Evolutionary conservation across 1,140 invertebrate genomes (phyloP).

Genomic region (Leucophenga varia): DNA sequence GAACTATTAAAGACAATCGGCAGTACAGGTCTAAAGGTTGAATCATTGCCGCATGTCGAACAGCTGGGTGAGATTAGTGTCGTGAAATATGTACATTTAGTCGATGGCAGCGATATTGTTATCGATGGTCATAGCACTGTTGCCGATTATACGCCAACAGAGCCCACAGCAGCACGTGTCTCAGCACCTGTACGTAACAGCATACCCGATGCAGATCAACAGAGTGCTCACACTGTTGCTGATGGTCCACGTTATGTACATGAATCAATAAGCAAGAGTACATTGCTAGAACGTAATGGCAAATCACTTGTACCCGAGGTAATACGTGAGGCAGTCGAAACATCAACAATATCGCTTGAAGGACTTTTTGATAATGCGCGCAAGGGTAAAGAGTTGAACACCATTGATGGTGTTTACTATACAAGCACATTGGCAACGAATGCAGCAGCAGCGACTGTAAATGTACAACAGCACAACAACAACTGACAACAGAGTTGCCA

Average conservation of each 20-base stretch:
- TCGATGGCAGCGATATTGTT: slow-evolving; percentile 52
- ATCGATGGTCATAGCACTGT: slow-evolving; percentile 52
- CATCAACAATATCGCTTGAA: slow-evolving; percentile 66
- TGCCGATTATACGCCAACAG: slow-evolving; percentile 48
- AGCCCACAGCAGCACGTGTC: slow-evolving; percentile 14
- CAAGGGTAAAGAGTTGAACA: slow-evolving; percentile 35
- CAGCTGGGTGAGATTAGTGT: slow-evolving; percentile 68
- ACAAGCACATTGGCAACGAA: not conserved
- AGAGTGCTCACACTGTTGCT: too few relatives aligned
- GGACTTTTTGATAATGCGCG: slow-evolving; percentile 63
- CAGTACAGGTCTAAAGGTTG: slow-evolving; percentile 53
- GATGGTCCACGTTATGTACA: slow-evolving; percentile 5
- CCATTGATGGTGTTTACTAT: slow-evolving; percentile 1
- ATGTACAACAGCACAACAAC: slow-evolving; percentile 1
- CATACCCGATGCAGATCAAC: slow-evolving; percentile 16
- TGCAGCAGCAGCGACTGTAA: not conserved
- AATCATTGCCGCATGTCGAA: slow-evolving; percentile 62
- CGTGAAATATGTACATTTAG: slow-evolving; percentile 66
- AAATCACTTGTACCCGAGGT: slow-evolving; percentile 49
- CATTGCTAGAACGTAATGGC: slow-evolving; percentile 30
- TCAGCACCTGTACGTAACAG: slow-evolving; percentile 35
- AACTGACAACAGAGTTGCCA: slow-evolving; percentile 1
- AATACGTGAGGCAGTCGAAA: slow-evolving; percentile 54
- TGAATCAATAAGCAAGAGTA: not conserved
- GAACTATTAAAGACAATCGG: slow-evolving; percentile 58